Evolutionary conservation across 2,113 vertebrate genomes (phyloP), one percentile per base, ranked within the genome.

Genomic region (Daboia siamensis): DNA sequence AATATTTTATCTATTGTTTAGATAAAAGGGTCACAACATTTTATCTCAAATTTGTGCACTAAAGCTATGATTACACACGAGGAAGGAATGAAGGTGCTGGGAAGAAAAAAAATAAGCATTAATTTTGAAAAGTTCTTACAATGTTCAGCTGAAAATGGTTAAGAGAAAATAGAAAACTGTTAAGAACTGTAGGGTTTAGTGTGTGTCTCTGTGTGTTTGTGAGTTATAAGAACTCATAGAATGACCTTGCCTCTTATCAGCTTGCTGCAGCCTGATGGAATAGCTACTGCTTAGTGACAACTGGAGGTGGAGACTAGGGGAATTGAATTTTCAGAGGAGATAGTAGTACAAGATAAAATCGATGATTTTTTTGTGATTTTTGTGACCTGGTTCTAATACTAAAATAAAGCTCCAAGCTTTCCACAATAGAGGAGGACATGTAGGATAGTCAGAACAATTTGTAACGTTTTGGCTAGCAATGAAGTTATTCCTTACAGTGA

Each of bases 341-440:
- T 5, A 24, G 20, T 91, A 89, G 29, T 84, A 46, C n/a, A 21
- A 90, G 54, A 57, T 12, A 10, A 39, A 92, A 80, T n/a, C 92
- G 91, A 94, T 13, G n/a, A 91, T 48, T 54, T 26, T 88, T 88
- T 86, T 23, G 8, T 64, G 94, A 89, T 86, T 84, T 56, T 56
- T 94, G 39, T 93, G 89, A 93, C 33, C 4, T 64, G 46, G 5
- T 61, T 55, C 64, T 26, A 8, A 74, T 55, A 3, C 17, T 46
- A 51, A 48, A 80, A 54, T 57, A 69, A 92, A 92, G 56, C 39
- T 89, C 55, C 61, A 55, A 92, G 80, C 61, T 48, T 84, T 89
- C 54, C 64, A 52, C 69, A 20, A 84, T 57, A 92, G 1, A 56
- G 39, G 24, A 80, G 55, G 55, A 64, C 57, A 86, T 64, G 26